Evolutionary conservation across 2,888 invertebrate species (phyloP).

Genomic region (Andrena flavipes): DNA sequence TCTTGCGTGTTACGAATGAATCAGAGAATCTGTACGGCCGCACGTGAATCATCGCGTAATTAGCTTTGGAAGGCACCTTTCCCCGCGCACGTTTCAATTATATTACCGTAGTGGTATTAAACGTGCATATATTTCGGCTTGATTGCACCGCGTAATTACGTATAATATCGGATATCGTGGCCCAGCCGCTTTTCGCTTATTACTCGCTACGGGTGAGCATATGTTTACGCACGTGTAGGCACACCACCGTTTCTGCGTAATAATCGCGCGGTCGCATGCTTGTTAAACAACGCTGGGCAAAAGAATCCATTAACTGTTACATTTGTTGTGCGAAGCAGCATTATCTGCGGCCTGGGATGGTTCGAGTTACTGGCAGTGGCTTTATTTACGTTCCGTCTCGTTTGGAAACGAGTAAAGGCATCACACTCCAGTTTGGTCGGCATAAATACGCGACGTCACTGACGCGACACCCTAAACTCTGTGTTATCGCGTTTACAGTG

Average conservation of each 20-base stretch:
- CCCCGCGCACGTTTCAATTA: neutral
- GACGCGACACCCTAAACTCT: neutral
- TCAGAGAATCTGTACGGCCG: slow-evolving; percentile 24
- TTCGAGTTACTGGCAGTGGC: slow-evolving; percentile 22
- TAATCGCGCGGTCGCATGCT: slow-evolving; percentile 18
- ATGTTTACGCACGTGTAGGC: slow-evolving; percentile 59
- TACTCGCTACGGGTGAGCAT: slow-evolving; percentile 1
- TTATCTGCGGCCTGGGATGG: slow-evolving; percentile 17
- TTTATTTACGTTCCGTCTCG: slow-evolving; percentile 38
- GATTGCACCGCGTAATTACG: slow-evolving; percentile 36
- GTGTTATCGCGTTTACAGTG: slow-evolving; percentile 3
- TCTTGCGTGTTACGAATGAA: slow-evolving; percentile 21
- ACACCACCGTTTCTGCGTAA: slow-evolving; percentile 14
- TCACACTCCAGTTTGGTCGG: neutral
- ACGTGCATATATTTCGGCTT: slow-evolving; percentile 32
- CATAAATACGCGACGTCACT: neutral
- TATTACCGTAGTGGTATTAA: neutral
- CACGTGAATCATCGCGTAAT: slow-evolving; percentile 43
- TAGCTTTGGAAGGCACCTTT: neutral
- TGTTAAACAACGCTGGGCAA: slow-evolving; percentile 29
- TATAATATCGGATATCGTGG: slow-evolving; percentile 34
- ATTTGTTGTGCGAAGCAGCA: slow-evolving; percentile 4
- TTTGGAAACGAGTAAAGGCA: neutral
- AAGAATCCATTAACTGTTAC: slow-evolving; percentile 33
- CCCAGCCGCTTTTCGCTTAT: slow-evolving; percentile 59